Conservation (phyloP, 2,797 vertebrate genomes). For the Danio kyathit region DNA sequence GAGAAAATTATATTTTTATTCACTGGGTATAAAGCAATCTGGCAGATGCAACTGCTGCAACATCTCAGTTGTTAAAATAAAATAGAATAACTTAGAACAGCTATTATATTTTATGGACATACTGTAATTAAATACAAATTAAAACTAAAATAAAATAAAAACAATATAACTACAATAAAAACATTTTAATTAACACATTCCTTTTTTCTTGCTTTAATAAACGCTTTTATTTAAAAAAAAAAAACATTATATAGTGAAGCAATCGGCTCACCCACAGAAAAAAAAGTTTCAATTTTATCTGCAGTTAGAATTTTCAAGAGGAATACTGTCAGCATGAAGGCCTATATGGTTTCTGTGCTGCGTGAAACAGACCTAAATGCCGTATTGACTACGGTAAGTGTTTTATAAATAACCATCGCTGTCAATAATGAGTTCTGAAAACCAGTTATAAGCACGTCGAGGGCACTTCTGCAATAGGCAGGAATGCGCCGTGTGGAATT, state of each 20-base stretch:
- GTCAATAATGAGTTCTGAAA: neutral
- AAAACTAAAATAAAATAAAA: too few relatives aligned
- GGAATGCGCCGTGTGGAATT: neutral
- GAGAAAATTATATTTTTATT: neutral
- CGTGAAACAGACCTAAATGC: neutral
- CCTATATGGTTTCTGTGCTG: neutral
- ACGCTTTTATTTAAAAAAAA: neutral
- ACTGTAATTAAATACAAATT: too few relatives aligned
- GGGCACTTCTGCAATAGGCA: neutral
- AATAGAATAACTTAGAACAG: neutral
- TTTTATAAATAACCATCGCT: conserved; percentile 4
- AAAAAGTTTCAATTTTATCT: neutral
- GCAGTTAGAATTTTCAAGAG: neutral
- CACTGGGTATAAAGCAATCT: neutral
- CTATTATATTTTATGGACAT: too few relatives aligned
- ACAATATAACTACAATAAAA: too few relatives aligned
- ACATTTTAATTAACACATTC: neutral
- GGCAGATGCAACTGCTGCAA: neutral
- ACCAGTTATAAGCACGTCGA: neutral
- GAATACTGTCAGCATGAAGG: neutral
- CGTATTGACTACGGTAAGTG: neutral
- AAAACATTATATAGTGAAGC: neutral
- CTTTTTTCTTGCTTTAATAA: neutral
- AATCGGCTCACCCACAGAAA: neutral
- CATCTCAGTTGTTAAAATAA: neutral